phyloP scores from a whole-genome alignment of 2,888 invertebrate genomes.

The Brachynemurus nebulosus region DNA sequence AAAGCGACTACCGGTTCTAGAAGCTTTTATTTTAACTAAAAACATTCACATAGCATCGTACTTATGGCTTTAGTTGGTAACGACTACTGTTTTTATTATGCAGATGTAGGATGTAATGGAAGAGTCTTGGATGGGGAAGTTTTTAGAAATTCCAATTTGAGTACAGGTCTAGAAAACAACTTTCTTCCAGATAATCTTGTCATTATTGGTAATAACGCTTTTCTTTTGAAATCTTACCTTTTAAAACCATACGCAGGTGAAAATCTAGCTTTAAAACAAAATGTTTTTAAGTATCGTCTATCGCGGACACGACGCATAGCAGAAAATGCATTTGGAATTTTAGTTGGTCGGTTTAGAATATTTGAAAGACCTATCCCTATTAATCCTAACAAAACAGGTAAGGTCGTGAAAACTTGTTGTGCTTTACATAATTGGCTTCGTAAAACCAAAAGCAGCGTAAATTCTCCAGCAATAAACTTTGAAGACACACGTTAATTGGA shows the following conservation, averaged over 20 bases:
- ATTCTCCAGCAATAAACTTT: too few species aligned
- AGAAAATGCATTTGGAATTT: conserved; percentile 21
- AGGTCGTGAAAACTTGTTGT: too few species aligned
- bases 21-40: conserved; percentile 21
- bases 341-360: conserved; percentile 20
- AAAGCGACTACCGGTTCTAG: conserved; percentile 17
- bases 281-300: conserved; percentile 9
- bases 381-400: conserved; percentile 13
- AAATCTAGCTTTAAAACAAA: conserved; percentile 10
- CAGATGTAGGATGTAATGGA: conserved; percentile 21
- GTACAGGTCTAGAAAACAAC: conserved; percentile 16
- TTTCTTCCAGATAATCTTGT: conserved; percentile 15
- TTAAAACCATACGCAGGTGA: conserved; percentile 10
- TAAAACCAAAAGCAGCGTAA: too few species aligned
- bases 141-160: conserved; percentile 17
- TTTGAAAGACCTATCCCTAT: conserved; percentile 19
- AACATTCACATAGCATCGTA: conserved; percentile 20
- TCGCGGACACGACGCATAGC: conserved; percentile 17
- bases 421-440: too few species aligned
- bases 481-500: too few species aligned
- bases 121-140: conserved; percentile 21
- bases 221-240: not conserved
- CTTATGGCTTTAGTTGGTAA: conserved; percentile 21
- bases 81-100: conserved; percentile 19
- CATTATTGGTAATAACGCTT: not conserved